These are phyloP conservation scores for Myzus persicae DNA, from an alignment of 1,140 invertebrate species.

Conservation along the genomic window DNA sequence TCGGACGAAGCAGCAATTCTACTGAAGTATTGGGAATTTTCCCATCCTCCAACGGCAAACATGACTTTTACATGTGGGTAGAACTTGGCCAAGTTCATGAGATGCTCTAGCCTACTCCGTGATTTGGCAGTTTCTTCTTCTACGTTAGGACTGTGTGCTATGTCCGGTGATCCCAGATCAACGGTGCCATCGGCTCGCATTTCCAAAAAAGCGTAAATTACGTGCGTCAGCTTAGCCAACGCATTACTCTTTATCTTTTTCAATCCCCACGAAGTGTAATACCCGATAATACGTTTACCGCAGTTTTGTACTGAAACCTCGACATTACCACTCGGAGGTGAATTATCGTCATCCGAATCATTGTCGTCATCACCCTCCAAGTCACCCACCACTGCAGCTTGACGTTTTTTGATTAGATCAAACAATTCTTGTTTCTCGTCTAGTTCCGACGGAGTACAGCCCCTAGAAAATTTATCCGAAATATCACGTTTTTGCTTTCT, in stretches of 20 bases:
- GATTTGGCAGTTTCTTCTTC: slow-evolving; percentile 55
- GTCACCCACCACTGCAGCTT: not conserved
- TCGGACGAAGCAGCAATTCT: slow-evolving; percentile 67
- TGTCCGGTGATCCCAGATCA: slow-evolving; percentile 49
- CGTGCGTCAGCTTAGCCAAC: slow-evolving; percentile 59
- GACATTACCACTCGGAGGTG: too few species aligned
- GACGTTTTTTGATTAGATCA: too few species aligned
- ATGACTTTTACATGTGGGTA: slow-evolving; percentile 66
- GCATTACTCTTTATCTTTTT: slow-evolving; percentile 38
- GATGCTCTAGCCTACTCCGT: slow-evolving; percentile 19
- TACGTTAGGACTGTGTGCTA: slow-evolving; percentile 44
- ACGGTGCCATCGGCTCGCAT: slow-evolving; percentile 59
- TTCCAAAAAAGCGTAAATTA: slow-evolving; percentile 60
- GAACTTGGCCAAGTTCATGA: slow-evolving; percentile 29
- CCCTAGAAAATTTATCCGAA: too few species aligned
- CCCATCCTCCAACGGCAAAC: slow-evolving; percentile 68
- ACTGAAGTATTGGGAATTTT: slow-evolving; percentile 67
- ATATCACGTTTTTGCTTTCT: too few species aligned
- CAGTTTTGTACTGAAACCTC: slow-evolving; percentile 41
- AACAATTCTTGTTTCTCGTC: too few species aligned
- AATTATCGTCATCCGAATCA: too few species aligned
- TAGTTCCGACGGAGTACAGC: too few species aligned
- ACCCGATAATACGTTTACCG: slow-evolving; percentile 60
- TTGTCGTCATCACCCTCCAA: too few species aligned
- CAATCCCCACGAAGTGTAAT: slow-evolving; percentile 60